These are phyloP conservation scores for Poeciliopsis prolifica DNA, from an alignment of 2,113 vertebrate genomes.

Conservation along the genomic window DNA sequence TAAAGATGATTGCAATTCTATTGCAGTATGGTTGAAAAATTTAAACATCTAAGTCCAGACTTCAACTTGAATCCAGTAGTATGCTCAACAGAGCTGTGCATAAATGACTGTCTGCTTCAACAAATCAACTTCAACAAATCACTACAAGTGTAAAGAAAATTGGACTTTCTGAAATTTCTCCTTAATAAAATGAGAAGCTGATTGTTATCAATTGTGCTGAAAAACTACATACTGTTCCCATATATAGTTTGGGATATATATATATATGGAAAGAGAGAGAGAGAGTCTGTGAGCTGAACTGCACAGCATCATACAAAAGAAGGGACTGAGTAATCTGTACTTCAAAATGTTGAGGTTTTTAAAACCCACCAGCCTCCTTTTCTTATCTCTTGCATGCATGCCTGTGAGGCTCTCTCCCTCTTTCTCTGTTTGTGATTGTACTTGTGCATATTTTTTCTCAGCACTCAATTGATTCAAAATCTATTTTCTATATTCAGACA, in stretches of 20 bases:
- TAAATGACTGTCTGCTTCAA: too few relatives aligned
- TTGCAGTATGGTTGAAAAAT: too few relatives aligned
- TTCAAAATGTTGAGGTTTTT: neutral
- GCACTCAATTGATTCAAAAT: slow-evolving; percentile 39
- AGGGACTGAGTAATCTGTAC: neutral
- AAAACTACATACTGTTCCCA: neutral
- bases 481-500: slow-evolving; percentile 36
- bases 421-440: neutral
- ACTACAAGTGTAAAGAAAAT: too few relatives aligned
- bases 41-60: too few relatives aligned
- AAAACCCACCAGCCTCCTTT: neutral
- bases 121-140: too few relatives aligned
- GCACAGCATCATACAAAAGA: neutral
- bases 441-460: neutral
- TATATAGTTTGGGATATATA: neutral
- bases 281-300: neutral
- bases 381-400: neutral
- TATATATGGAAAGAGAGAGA: too few relatives aligned
- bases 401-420: neutral
- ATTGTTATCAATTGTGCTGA: neutral
- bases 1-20: too few relatives aligned
- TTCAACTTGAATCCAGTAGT: too few relatives aligned
- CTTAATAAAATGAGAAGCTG: too few relatives aligned
- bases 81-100: too few relatives aligned
- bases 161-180: too few relatives aligned